Conservation (phyloP, 2,888 invertebrate species). For the Heteromurus nitidus region DNA sequence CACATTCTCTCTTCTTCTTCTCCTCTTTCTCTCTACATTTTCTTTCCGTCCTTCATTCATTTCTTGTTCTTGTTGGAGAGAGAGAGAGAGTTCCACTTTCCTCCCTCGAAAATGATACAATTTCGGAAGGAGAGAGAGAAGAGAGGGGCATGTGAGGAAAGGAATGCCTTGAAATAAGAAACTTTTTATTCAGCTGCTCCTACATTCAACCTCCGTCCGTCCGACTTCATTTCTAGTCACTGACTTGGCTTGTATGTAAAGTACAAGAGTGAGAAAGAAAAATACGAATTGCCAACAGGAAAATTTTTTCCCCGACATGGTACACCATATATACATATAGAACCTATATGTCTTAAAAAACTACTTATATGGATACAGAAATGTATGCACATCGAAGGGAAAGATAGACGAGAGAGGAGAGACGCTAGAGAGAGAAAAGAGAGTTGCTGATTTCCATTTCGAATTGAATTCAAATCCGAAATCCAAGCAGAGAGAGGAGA, state of each 20-base stretch:
- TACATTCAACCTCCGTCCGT: not conserved
- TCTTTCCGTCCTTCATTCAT: not conserved
- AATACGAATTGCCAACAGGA: not conserved
- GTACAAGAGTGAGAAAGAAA: not conserved
- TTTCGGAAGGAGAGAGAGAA: not conserved
- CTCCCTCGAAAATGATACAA: conserved; percentile 8
- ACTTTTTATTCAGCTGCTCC: not conserved
- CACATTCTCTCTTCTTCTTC: conserved; percentile 13
- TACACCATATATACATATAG: too few relatives aligned
- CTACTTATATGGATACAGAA: too few relatives aligned
- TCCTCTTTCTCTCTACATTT: not conserved
- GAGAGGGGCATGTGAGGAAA: too few relatives aligned
- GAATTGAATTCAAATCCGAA: conserved; percentile 60
- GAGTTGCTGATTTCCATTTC: conserved; percentile 63
- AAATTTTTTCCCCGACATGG: too few relatives aligned
- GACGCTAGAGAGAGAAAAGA: conserved; percentile 9
- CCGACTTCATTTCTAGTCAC: not conserved
- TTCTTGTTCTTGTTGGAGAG: not conserved
- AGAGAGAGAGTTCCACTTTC: not conserved
- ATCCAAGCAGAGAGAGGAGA: conserved; percentile 25
- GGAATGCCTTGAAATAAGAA: too few relatives aligned
- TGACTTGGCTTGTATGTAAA: not conserved
- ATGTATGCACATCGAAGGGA: too few relatives aligned
- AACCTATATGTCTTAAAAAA: too few relatives aligned
- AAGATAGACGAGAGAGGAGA: conserved; percentile 1